phyloP scores from a whole-genome alignment of 1,140 invertebrate species.

The Bombus confusus region DNA sequence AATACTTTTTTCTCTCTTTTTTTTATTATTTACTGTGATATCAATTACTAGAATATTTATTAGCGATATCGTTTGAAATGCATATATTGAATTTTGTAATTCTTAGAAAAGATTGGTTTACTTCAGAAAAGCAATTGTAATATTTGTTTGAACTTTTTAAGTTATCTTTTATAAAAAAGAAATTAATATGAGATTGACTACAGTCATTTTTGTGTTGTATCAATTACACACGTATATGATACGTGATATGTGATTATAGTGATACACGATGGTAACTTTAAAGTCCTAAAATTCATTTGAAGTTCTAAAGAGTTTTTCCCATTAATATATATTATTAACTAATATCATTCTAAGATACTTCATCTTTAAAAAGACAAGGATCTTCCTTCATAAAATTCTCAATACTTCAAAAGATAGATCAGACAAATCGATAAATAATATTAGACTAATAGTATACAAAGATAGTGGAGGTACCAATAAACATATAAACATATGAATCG shows the following conservation, averaged over 20 bases:
- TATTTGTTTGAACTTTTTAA: background rate
- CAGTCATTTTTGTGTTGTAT: no score
- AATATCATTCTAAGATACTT: no score
- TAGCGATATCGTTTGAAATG: background rate
- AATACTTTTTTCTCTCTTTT: no score
- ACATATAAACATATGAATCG: constrained; percentile 24
- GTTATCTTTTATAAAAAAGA: background rate
- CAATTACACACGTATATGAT: no score
- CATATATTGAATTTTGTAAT: no score
- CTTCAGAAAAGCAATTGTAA: background rate
- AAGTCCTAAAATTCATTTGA: no score
- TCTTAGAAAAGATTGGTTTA: background rate
- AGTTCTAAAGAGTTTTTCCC: no score
- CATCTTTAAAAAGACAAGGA: background rate
- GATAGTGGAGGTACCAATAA: background rate
- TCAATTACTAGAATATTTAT: background rate
- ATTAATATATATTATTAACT: no score
- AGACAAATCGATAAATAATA: background rate
- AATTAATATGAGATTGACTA: background rate
- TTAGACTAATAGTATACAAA: no score
- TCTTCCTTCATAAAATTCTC: background rate
- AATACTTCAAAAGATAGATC: background rate
- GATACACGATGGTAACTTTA: no score
- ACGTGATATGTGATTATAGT: no score
- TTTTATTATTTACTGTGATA: background rate